Evolutionary conservation across 2,113 vertebrate genomes (phyloP), one percentile per base, ranked within the genome.

Genomic region (Nettapus auritus): DNA sequence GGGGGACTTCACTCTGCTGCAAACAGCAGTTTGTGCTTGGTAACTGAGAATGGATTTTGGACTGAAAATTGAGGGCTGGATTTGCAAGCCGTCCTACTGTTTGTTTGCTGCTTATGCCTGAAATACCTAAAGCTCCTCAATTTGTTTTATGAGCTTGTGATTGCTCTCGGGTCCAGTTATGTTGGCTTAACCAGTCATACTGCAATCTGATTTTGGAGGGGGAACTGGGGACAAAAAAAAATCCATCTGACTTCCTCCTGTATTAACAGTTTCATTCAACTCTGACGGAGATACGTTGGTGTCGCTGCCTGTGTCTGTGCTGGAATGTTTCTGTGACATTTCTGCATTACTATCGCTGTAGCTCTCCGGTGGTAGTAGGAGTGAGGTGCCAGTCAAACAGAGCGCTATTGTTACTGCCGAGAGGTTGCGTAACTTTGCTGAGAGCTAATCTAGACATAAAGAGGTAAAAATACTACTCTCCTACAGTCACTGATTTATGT

Each of bases 221-320:
- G 25, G 26, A 62, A 66, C 28, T 60, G 44, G 29, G 38, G 22
- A 21, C 8, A 16, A 8, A 20, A 25, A 63, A 55, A 5, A 13
- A 28, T 89, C 19, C 11, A 34, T 31, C 59, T 57, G 28, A 56
- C 73, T 97, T 93, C 55, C 26, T 88, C 90, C 9, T 42, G 8
- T 76, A 66, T n/a, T 75, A 92, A 23, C 16, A 29, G 60, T 48
- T 90, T 34, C n/a, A n/a, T 6, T 75, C 3, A 67, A 2, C 68
- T 4, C 0, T 9, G 52, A 0, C 1, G 60, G 87, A 64, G 69
- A 28, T 76, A 9, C 38, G 1, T 6, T 0, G 1, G 34, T 69
- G 38, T 26, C 56, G 4, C 52, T 36, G 57, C 5, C 18, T 68
- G 2, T 63, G 6, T 48, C 86, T 46, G 63, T 70, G 73, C 80